A percentile compares a stretch with the other conserved stretches of the same genome.
Evolutionary conservation across 2,797 vertebrate species (phyloP).

Genomic region (Cyprinella venusta): DNA sequence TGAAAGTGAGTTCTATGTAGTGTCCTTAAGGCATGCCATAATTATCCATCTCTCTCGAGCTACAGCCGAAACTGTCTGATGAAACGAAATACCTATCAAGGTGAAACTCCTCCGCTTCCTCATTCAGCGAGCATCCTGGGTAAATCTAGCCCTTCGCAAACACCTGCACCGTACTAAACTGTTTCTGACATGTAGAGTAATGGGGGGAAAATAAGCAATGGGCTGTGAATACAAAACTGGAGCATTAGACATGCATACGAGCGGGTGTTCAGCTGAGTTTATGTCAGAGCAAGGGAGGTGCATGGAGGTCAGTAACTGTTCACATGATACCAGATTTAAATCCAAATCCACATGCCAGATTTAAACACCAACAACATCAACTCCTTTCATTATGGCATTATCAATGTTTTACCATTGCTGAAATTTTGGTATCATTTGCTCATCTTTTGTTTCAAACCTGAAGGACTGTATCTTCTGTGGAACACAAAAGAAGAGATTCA

Average conservation of each 20-base stretch:
- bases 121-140: constrained; percentile 36
- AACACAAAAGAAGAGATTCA: neutral
- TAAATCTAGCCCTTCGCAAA: constrained; percentile 37
- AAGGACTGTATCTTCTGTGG: neutral
- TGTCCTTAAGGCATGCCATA: constrained; percentile 49
- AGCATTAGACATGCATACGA: constrained; percentile 14
- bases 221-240: constrained; percentile 39
- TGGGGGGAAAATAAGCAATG: constrained; percentile 38
- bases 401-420: neutral
- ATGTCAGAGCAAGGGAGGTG: constrained; percentile 1
- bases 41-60: constrained; percentile 47
- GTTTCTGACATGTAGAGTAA: constrained; percentile 51
- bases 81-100: constrained; percentile 56
- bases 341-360: neutral
- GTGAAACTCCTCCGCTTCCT: constrained; percentile 38
- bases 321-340: neutral
- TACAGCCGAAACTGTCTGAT: constrained; percentile 46
- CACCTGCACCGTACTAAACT: constrained; percentile 33
- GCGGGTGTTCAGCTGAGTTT: neutral
- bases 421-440: neutral
- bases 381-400: neutral
- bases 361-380: neutral
- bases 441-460: neutral
- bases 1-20: constrained; percentile 29
- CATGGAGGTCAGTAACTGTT: constrained; percentile 8